phyloP scores from a whole-genome alignment of 2,888 invertebrate species.

The Mylabris sibirica region DNA sequence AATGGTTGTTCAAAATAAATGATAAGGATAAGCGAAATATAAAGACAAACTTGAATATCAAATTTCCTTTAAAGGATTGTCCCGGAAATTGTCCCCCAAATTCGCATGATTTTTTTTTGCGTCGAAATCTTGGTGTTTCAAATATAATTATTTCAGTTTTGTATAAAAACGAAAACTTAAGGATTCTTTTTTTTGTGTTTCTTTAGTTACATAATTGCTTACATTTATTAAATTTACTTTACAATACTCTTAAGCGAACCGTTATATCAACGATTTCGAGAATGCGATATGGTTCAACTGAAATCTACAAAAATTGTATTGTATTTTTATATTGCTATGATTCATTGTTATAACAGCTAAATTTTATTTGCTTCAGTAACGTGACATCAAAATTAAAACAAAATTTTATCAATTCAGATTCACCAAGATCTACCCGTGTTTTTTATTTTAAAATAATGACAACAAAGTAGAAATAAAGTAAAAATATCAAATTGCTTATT shows the following conservation, averaged over 20 bases:
- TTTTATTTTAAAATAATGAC: no score
- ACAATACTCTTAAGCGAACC: no score
- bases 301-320: not conserved
- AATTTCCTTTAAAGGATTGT: conserved; percentile 4
- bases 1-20: no score
- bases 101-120: not conserved
- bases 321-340: not conserved
- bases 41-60: not conserved
- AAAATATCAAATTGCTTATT: not conserved
- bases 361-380: not conserved
- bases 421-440: no score
- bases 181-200: no score
- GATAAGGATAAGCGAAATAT: not conserved
- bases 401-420: not conserved
- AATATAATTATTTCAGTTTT: not conserved
- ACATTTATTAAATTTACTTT: no score
- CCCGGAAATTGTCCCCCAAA: not conserved
- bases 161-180: not conserved
- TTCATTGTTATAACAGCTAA: not conserved
- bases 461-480: not conserved
- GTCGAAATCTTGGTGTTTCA: not conserved
- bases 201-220: no score
- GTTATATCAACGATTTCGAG: no score
- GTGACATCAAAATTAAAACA: not conserved
- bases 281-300: no score